Evolutionary conservation across 2,797 vertebrate genomes (phyloP).

Genomic region (Poecile montanus): DNA sequence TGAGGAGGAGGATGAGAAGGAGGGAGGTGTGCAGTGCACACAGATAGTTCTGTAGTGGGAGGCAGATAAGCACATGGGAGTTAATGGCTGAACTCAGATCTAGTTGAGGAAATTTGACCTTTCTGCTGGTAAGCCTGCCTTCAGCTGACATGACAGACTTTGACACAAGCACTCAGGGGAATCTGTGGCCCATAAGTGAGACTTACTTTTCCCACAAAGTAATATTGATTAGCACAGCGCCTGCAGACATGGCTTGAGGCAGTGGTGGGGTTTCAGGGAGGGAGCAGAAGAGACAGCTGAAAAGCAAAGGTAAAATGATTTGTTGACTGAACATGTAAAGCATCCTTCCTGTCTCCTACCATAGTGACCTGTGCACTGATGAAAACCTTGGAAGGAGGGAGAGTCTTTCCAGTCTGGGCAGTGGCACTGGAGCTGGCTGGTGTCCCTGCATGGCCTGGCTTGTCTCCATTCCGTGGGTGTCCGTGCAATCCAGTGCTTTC

Average conservation of each 20-base stretch:
- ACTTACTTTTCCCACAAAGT: constrained; percentile 34
- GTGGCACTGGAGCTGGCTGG: background rate
- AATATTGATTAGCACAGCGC: constrained; percentile 26
- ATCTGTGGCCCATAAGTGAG: constrained; percentile 41
- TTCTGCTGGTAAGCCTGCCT: constrained; percentile 20
- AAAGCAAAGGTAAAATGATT: background rate
- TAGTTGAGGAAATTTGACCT: constrained; percentile 45
- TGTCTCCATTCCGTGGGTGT: background rate
- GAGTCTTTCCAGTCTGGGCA: background rate
- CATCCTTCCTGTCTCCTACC: background rate
- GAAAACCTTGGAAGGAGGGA: background rate
- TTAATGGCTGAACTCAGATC: constrained; percentile 26
- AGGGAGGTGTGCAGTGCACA: background rate
- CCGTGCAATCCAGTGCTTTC: background rate
- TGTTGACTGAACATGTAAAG: constrained; percentile 3
- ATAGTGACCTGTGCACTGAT: background rate
- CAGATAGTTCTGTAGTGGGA: background rate
- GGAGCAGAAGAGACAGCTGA: background rate
- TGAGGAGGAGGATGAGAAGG: background rate
- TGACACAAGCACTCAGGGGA: constrained; percentile 55
- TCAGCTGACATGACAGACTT: constrained; percentile 53
- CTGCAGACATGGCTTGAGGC: background rate
- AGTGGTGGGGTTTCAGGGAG: background rate
- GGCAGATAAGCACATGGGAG: background rate
- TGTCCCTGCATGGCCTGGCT: background rate